These are phyloP conservation scores for Orthonychiurus folsomi DNA, from an alignment of 2,888 invertebrate genomes.

Conservation along the genomic window DNA sequence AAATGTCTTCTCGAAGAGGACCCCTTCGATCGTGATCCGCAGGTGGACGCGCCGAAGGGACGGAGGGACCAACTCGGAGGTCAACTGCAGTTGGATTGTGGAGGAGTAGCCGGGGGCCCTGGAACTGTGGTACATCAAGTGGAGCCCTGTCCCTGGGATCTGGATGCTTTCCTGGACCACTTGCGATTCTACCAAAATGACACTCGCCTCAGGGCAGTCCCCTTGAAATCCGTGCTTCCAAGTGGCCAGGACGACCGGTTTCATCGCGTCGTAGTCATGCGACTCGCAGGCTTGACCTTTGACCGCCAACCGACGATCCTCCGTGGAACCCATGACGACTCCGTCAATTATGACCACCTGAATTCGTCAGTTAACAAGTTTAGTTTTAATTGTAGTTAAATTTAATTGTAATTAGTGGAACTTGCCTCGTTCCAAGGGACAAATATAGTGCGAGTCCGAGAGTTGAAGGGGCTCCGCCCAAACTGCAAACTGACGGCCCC, in stretches of 20 bases:
- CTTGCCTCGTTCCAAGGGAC: conserved; percentile 91
- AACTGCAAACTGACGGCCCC: conserved; percentile 92
- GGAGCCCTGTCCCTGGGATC: conserved; percentile 89
- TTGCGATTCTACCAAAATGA: conserved; percentile 79
- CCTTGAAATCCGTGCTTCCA: conserved; percentile 94
- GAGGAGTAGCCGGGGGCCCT: conserved; percentile 86
- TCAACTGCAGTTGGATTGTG: conserved; percentile 81
- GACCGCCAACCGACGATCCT: conserved; percentile 63
- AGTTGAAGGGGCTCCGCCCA: conserved; percentile 80
- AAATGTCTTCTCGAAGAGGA: conserved; percentile 81
- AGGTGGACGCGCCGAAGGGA: conserved; percentile 80
- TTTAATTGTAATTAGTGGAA: background rate
- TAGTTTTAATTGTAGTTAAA: background rate
- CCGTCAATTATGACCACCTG: conserved; percentile 87
- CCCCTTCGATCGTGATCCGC: conserved; percentile 87
- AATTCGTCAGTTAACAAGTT: background rate
- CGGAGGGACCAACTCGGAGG: conserved; percentile 71
- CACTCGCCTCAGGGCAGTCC: conserved; percentile 84
- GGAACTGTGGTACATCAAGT: conserved; percentile 92
- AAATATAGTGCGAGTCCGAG: conserved; percentile 76
- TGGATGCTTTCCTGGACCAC: conserved; percentile 90
- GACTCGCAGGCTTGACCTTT: conserved; percentile 70
- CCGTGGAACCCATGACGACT: conserved; percentile 64
- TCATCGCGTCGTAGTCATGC: conserved; percentile 86
- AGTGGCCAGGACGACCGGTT: conserved; percentile 82